A percentile compares a stretch with the other conserved stretches of the same genome.
Conservation (phyloP, 2,888 invertebrate genomes). For the Sinelater perroti region DNA sequence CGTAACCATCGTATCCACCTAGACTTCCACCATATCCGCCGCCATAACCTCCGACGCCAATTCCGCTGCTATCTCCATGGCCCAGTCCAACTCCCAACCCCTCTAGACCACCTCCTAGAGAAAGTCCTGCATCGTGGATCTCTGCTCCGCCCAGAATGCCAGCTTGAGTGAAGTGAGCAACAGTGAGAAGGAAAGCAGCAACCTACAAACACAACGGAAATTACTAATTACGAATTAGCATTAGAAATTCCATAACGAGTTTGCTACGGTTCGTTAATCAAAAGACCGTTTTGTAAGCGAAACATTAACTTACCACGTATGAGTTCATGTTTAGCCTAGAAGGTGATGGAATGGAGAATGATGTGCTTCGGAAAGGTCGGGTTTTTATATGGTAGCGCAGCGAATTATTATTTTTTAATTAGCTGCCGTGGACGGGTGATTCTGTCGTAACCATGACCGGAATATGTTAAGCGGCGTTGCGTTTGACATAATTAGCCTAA, state of each 20-base stretch:
- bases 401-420: constrained; percentile 4
- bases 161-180: background rate
- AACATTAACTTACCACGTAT: constrained; percentile 2
- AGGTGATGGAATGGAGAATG: constrained; percentile 7
- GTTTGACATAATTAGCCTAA: background rate
- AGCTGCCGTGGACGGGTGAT: background rate
- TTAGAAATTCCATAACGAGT: no score
- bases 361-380: background rate
- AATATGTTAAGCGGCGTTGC: background rate
- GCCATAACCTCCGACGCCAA: constrained; percentile 9
- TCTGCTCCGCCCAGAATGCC: constrained; percentile 24
- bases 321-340: background rate
- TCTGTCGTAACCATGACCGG: background rate
- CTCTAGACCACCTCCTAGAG: constrained; percentile 9
- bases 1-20: constrained; percentile 3
- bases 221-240: background rate
- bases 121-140: constrained; percentile 19
- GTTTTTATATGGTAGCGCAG: background rate
- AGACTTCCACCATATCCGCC: constrained; percentile 12
- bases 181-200: background rate
- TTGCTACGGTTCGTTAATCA: no score
- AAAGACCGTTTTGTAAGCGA: no score
- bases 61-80: background rate
- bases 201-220: background rate
- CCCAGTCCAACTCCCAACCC: constrained; percentile 2